Percentiles rank a stretch among this genome's conserved stretches.
Evolutionary conservation across 2,797 vertebrate species (phyloP).

Genomic region (Crax fasciolata): DNA sequence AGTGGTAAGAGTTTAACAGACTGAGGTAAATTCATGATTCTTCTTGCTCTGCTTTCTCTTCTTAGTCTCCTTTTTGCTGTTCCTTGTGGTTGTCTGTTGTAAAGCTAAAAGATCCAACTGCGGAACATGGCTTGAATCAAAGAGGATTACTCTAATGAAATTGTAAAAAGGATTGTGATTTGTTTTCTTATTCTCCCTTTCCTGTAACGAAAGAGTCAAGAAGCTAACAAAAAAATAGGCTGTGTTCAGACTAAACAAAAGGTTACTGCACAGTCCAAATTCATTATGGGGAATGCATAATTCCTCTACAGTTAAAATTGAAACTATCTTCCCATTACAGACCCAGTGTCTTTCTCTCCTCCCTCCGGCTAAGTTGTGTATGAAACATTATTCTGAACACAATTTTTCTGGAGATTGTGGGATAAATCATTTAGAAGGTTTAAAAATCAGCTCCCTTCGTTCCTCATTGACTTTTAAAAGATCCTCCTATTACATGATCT

Average conservation of each 20-base stretch:
- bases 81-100: not conserved
- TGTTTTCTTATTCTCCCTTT: slow-evolving; percentile 47
- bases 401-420: not conserved
- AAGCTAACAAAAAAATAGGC: slow-evolving; percentile 26
- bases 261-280: not conserved
- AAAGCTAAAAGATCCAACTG: not conserved
- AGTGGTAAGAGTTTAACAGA: not conserved
- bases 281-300: not conserved
- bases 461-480: slow-evolving; percentile 5
- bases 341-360: slow-evolving; percentile 1
- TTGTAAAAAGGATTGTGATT: slow-evolving; percentile 26
- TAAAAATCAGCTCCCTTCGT: slow-evolving; percentile 1
- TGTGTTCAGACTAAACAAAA: slow-evolving; percentile 67
- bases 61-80: not conserved
- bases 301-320: not conserved
- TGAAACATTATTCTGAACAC: not conserved
- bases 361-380: not conserved
- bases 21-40: not conserved
- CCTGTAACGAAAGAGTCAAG: slow-evolving; percentile 41
- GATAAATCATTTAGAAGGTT: slow-evolving; percentile 13
- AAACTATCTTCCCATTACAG: not conserved
- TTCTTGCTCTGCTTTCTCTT: not conserved
- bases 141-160: slow-evolving; percentile 24
- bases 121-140: slow-evolving; percentile 28
- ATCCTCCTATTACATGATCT: not conserved